A percentile compares a stretch with the other conserved stretches of the same genome.
Evolutionary conservation across 2,113 vertebrate genomes (phyloP).

Genomic region (Meles meles): DNA sequence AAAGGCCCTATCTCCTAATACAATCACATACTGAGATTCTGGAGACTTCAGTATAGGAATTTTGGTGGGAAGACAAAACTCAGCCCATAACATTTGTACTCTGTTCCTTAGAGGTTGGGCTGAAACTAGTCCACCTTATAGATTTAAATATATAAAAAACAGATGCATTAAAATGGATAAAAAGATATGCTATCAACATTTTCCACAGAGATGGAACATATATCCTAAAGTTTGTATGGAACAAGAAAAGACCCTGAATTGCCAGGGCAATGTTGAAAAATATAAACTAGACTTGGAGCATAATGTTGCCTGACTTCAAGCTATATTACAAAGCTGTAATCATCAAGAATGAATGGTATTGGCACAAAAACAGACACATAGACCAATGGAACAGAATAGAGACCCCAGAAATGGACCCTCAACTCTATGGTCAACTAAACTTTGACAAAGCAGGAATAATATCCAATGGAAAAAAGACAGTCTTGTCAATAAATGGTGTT

Average conservation of each 20-base stretch:
- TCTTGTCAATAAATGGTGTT: not conserved
- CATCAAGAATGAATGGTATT: not conserved
- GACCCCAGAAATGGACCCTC: not conserved
- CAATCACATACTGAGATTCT: not conserved
- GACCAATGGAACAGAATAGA: not conserved
- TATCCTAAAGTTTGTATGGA: not conserved
- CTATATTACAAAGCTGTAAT: not conserved
- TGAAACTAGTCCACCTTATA: not conserved
- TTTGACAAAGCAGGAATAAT: not conserved
- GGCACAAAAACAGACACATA: not conserved
- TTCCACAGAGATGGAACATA: not conserved
- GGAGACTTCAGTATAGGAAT: not conserved
- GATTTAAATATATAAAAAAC: not conserved
- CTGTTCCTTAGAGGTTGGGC: not conserved
- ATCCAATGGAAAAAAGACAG: not conserved
- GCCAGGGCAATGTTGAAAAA: not conserved
- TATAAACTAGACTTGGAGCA: not conserved
- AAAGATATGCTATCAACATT: not conserved
- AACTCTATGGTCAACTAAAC: not conserved
- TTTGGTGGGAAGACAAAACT: not conserved
- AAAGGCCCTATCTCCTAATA: not conserved
- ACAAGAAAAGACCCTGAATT: not conserved
- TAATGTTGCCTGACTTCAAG: not conserved
- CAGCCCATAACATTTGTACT: not conserved
- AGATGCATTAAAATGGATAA: not conserved